Evolutionary conservation across 2,888 invertebrate genomes (phyloP), one percentile per base, ranked within the genome.

Genomic region (Caprella mutica): DNA sequence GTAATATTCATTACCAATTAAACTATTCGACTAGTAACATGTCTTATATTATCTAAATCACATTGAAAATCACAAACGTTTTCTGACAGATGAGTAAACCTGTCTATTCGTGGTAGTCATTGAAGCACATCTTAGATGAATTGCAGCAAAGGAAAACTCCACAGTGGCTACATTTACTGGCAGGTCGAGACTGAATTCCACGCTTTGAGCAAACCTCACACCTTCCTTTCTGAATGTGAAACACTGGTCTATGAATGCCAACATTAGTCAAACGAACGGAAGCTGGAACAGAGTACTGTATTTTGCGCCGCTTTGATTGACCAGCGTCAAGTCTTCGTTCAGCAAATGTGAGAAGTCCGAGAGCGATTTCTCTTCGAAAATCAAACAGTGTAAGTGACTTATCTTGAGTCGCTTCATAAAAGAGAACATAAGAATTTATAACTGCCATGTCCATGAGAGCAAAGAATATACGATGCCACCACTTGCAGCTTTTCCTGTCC

Each of bases 401-500:
- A n/a, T 23, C 9, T 14, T 14, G 17, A 48, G 12, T 24, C 17
- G 3, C 12, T n/a, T 48, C 26, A 14, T 4, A 8, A 3, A 30
- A 54, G 6, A 54, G 5, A 14, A 54, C 39, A n/a, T 14, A 68
- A 40, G 39, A 35, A 57, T 67, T 68, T 3, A 67, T 65, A 19
- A 69, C 56, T 43, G 55, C 48, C 9, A 64, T 64, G 58, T 68
- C 68, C 5, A 67, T 21, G 55, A 69, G 65, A 58, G 67, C 64
- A 55, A 61, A 69, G 44, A 67, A 66, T 39, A 68, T 65, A n/a
- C 67, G 29, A 51, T 66, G 67, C 66, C 69, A 69, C 69, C 69
- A 69, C 65, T 70, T 70, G 52, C 65, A 65, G n/a, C 65, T 66
- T 61, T 70, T 69, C 30, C 68, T 51, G 50, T 69, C 65, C 23